phyloP scores from a whole-genome alignment of 2,888 invertebrate genomes.

The Mesorhabditis sp. region DNA sequence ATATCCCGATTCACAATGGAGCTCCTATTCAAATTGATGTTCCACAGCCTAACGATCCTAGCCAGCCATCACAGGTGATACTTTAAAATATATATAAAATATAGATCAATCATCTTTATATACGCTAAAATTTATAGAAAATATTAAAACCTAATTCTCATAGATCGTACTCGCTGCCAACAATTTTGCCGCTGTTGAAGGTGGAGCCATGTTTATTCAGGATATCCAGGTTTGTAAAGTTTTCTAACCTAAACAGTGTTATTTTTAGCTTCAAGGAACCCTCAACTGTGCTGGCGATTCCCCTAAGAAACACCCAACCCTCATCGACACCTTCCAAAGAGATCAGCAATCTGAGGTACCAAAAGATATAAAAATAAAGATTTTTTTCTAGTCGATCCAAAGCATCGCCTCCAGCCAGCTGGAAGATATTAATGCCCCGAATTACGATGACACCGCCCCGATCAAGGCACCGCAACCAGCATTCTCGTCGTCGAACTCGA shows the following conservation, averaged over 20 bases:
- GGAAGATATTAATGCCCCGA: background rate
- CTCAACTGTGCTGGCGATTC: slow-evolving; percentile 28
- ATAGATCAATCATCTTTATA: slow-evolving; percentile 3
- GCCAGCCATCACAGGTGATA: slow-evolving; percentile 30
- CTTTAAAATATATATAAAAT: background rate
- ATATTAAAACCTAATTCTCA: background rate
- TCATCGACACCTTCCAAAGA: slow-evolving; percentile 24
- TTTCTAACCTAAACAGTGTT: background rate
- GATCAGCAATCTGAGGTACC: background rate
- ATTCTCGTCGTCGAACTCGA: background rate
- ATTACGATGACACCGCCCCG: background rate
- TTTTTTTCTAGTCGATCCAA: slow-evolving; percentile 4
- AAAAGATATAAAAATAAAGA: background rate
- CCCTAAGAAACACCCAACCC: slow-evolving; percentile 18
- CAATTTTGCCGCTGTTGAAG: slow-evolving; percentile 40
- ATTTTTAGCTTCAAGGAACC: slow-evolving; percentile 21
- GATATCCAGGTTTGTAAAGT: slow-evolving; percentile 29
- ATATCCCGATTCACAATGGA: slow-evolving; percentile 43
- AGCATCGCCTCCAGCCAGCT: background rate
- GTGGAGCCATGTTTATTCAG: slow-evolving; percentile 43
- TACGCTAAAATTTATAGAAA: background rate
- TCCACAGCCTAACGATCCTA: slow-evolving; percentile 32
- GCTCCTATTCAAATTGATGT: slow-evolving; percentile 36
- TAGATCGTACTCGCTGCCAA: slow-evolving; percentile 40
- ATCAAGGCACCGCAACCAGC: background rate